These are phyloP conservation scores for Resseliella maxima DNA, from an alignment of 2,888 invertebrate genomes.

Conservation along the genomic window DNA sequence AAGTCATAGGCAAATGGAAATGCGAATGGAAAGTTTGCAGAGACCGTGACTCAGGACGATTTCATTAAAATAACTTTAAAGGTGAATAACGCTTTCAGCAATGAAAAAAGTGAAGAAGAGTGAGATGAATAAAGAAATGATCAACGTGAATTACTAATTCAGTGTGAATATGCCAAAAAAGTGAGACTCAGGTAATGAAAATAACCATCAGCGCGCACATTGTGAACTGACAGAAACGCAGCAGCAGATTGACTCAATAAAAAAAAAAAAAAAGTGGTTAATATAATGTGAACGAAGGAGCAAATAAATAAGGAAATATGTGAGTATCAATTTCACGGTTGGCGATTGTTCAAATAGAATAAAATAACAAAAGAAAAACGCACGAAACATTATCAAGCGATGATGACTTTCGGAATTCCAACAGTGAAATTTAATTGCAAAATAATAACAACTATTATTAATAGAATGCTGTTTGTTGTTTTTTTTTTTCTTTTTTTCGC, in stretches of 20 bases:
- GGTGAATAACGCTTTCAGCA: not conserved
- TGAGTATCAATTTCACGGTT: constrained; percentile 29
- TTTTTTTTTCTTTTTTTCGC: not conserved
- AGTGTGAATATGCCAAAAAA: constrained; percentile 25
- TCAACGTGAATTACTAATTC: constrained; percentile 42
- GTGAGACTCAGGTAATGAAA: constrained; percentile 14
- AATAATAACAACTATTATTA: constrained; percentile 54
- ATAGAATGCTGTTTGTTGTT: not conserved
- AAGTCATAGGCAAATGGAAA: constrained; percentile 15
- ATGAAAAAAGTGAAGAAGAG: not conserved
- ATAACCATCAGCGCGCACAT: not conserved
- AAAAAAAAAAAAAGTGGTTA: not conserved
- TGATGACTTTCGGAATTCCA: constrained; percentile 43
- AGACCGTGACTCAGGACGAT: constrained; percentile 36
- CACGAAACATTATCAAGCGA: not conserved
- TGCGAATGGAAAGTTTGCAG: constrained; percentile 34
- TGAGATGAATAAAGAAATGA: not conserved
- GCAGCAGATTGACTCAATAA: not conserved
- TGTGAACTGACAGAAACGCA: not conserved
- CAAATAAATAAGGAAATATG: constrained; percentile 39
- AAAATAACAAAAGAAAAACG: not conserved
- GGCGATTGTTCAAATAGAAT: not conserved
- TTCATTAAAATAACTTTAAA: constrained; percentile 51
- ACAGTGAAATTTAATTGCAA: constrained; percentile 55
- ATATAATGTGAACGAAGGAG: not conserved